Conservation (phyloP, 1,140 invertebrate species). For the Drosophila ananassae region DNA sequence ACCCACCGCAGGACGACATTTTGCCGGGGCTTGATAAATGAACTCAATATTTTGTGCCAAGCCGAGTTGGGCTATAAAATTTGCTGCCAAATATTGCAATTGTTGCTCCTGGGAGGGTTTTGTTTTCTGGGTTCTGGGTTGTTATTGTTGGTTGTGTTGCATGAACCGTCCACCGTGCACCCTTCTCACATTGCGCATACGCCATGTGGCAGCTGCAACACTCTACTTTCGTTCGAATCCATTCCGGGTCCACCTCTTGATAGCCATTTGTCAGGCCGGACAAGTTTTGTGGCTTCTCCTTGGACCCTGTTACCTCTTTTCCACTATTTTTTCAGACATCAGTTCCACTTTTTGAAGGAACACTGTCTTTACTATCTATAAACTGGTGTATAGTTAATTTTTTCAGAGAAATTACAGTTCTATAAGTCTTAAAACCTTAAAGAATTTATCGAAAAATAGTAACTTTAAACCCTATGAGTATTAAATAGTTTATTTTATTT, state of each 20-base stretch:
- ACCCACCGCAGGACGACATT: constrained; percentile 2
- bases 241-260: constrained; percentile 23
- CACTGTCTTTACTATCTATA: not conserved
- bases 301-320: not conserved
- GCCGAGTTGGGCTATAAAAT: constrained; percentile 39
- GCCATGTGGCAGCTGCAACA: constrained; percentile 32
- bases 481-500: too few relatives aligned
- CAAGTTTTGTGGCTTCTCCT: constrained; percentile 13
- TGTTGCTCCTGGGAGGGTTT: constrained; percentile 5
- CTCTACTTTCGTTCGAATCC: not conserved
- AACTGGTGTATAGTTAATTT: too few relatives aligned
- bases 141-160: not conserved
- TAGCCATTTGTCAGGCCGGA: constrained; percentile 56
- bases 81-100: constrained; percentile 61
- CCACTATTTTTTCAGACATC: not conserved
- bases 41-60: constrained; percentile 52
- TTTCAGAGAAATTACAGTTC: too few relatives aligned
- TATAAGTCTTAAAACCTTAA: not conserved
- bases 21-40: constrained; percentile 49
- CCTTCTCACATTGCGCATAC: constrained; percentile 54
- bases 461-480: too few relatives aligned
- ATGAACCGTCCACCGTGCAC: not conserved
- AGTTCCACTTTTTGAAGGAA: not conserved
- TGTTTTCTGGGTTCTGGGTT: not conserved
- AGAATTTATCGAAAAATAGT: too few relatives aligned